Base-by-base conservation (phyloP, 2,113 vertebrate species). In the Poeciliopsis occidentalis region DNA sequence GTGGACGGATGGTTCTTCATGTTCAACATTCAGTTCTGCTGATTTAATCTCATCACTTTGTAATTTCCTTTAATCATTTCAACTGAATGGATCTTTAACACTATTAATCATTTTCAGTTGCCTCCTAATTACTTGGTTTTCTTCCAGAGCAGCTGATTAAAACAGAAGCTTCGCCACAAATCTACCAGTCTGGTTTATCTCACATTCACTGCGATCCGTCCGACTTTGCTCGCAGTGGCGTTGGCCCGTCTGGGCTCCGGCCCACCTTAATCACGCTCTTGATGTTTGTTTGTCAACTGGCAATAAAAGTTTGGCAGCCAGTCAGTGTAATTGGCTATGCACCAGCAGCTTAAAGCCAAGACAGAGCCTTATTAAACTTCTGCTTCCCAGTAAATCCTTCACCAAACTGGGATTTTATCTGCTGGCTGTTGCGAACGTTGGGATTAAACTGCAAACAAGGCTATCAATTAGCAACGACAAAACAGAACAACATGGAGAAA, bases 241-340 rank as follows among this genome's bases (percentile, higher is more conserved):
- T 41, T 41, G 4, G 69, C 64, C 51, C 41, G 67, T 85, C 77
- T 83, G 80, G 54, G 69, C 67, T 69, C 72, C 69, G 79, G 60
- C 72, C 77, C 80, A 81, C 85, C 84, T 87, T 90, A 88, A 88
- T 90, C 88, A 85, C 78, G 61, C 67, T 37, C 79, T 77, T 29
- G 22, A 61, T 79, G 82, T 88, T 88, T 90, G 80, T 92, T 86
- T 89, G 83, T 89, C 81, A 82, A 82, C 27, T 66, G 67, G 79
- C 84, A 51, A 71, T 79, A 82, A 62, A 78, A 73, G 63, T 79
- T 78, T 92, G 82, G 80, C 86, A 85, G 79, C 70, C 75, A 82
- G 74, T 88, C 82, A 69, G 73, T 66, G 69, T 92, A 92, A 93
- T 92, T 92, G 91, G 92, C 86, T 87, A 83, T 84, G 88, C 90